These are phyloP conservation scores for Chaetodon trifasciatus DNA, from an alignment of 2,797 vertebrate genomes.

Conservation along the genomic window DNA sequence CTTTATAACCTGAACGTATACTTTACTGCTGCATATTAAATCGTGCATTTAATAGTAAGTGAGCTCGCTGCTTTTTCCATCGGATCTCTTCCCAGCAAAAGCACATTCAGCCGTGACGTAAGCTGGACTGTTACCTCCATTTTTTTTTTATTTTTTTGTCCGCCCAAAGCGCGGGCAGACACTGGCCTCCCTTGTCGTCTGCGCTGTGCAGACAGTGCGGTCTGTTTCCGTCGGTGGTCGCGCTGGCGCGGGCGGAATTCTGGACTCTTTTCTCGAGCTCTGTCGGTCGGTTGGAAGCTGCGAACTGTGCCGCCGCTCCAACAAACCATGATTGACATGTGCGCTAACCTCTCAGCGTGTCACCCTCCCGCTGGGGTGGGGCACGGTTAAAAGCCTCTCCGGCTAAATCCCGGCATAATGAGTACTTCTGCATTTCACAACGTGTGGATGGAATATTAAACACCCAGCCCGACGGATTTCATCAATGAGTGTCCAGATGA, in stretches of 20 bases:
- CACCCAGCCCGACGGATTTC: slow-evolving; percentile 12
- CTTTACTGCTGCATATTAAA: slow-evolving; percentile 4
- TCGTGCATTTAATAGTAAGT: not conserved
- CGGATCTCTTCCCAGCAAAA: slow-evolving; percentile 6
- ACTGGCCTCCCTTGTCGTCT: not conserved
- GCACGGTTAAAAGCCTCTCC: slow-evolving; percentile 17
- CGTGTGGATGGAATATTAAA: slow-evolving; percentile 67
- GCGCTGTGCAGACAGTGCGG: slow-evolving; percentile 7
- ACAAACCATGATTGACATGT: slow-evolving; percentile 25
- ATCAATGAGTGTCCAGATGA: slow-evolving; percentile 55
- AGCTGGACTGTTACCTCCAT: slow-evolving; percentile 20
- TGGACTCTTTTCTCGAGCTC: slow-evolving; percentile 5
- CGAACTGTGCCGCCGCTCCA: slow-evolving; percentile 18
- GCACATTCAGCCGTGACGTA: slow-evolving; percentile 29
- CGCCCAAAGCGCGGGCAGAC: slow-evolving; percentile 15
- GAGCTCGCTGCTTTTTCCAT: slow-evolving; percentile 29
- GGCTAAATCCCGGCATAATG: slow-evolving; percentile 30
- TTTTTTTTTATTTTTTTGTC: not conserved
- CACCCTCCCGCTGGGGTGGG: slow-evolving; percentile 14
- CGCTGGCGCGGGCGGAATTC: not conserved
- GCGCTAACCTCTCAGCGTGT: slow-evolving; percentile 34
- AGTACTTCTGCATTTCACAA: slow-evolving; percentile 51
- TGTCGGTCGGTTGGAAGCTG: slow-evolving; percentile 10
- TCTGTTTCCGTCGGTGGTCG: not conserved
- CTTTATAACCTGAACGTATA: slow-evolving; percentile 1